Evolutionary conservation across 1,140 invertebrate genomes (phyloP), one percentile per base, ranked within the genome.

Genomic region (Solenopsis fugax): DNA sequence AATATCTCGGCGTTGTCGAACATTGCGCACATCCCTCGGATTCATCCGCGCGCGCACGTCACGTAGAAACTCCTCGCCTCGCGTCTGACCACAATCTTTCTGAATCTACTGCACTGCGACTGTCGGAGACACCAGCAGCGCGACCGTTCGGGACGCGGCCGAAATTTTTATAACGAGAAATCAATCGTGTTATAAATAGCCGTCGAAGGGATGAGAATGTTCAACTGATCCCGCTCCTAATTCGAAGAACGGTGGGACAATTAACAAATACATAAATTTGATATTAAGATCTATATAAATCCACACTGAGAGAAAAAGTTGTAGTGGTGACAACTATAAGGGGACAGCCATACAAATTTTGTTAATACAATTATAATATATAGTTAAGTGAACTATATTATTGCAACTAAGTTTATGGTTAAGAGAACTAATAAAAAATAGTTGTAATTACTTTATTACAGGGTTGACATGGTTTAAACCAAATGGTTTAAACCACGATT

Each of bases 11-110:
- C 85, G 56, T 87, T 87, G 76, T 62, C 67, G 85, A 54, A 87
- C 76, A 87, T 76, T 76, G 81, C 81, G 81, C 81, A 85, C 81
- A 77, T 65, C 82, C 50, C 62, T 65, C 73, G 72, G 58, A 64
- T 85, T 85, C 58, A 48, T 78, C 62, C 82, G 73, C 82, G 73
- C 82, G 75, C 58, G 73, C 67, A 76, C 41, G 50, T 62, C 71
- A 75, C 69, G 52, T 75, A 41, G 56, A 71, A 58, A 21, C 21
- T 69, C 21, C n/a, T 41, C 65, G 10, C 65, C 16, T 78, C 45
- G 48, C 62, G 65, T 71, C 78, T 29, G 37, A 56, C 16, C 45
- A 45, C 10, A 45, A 45, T 58, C 21, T n/a, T 71, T 16, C 21
- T 29, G 16, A 54, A 81, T 45, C 48, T 37, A 58, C n/a, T 81